Evolutionary conservation across 2,888 invertebrate species (phyloP).

Genomic region (Ariolimax columbianus): DNA sequence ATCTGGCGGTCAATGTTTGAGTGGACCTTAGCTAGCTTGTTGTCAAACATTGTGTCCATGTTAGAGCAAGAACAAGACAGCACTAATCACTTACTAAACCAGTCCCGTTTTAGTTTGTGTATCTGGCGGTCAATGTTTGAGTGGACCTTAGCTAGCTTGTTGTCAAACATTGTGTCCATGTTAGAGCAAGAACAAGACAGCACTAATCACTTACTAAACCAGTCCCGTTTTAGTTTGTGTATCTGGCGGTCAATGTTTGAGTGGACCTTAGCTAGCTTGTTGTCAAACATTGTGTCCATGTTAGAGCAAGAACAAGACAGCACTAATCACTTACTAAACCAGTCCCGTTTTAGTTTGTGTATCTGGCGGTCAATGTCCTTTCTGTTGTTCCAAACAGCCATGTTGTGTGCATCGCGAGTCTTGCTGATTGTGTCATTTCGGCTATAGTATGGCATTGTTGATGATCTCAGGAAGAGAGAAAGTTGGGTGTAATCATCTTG

Average conservation of each 20-base stretch:
- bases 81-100: constrained; percentile 47
- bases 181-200: no score
- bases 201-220: constrained; percentile 47
- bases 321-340: constrained; percentile 47
- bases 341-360: constrained; percentile 45
- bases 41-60: no score
- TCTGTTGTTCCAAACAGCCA: constrained; percentile 45
- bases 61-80: no score
- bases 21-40: no score
- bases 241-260: constrained; percentile 25
- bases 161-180: no score
- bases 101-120: constrained; percentile 45
- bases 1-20: constrained; percentile 25
- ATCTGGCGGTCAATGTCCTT: constrained; percentile 34
- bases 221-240: constrained; percentile 45
- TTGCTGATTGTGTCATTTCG: constrained; percentile 35
- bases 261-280: no score
- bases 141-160: no score
- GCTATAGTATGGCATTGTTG: constrained; percentile 48
- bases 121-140: constrained; percentile 25
- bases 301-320: no score
- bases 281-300: no score
- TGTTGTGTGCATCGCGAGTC: constrained; percentile 33
- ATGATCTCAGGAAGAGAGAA: constrained; percentile 39
- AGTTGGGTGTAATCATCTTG: constrained; percentile 42